phyloP scores from a whole-genome alignment of 2,888 invertebrate species.

The Cerastis leucographa region DNA sequence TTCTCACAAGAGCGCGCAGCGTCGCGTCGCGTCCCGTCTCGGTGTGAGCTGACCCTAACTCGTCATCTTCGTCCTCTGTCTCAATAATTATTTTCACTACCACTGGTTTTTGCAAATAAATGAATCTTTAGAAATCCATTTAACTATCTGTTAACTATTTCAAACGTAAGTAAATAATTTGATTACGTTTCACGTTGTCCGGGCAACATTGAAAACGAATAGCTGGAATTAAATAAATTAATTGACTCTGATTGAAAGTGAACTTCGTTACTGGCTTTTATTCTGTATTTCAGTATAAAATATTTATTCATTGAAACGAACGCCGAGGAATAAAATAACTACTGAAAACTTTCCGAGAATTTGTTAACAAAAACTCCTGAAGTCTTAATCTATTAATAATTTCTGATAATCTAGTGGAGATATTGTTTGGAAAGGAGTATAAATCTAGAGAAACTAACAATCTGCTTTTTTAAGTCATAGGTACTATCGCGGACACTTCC shows the following conservation, averaged over 20 bases:
- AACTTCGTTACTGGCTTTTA: slow-evolving; percentile 23
- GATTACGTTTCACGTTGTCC: slow-evolving; percentile 4
- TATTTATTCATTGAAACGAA: slow-evolving; percentile 13
- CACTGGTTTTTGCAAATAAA: too few relatives aligned
- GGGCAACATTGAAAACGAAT: slow-evolving; percentile 8
- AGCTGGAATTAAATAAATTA: slow-evolving; percentile 26
- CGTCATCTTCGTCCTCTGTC: background rate
- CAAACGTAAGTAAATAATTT: slow-evolving; percentile 5
- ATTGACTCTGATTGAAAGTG: slow-evolving; percentile 27
- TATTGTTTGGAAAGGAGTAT: background rate
- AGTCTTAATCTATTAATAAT: background rate
- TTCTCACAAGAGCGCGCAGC: too few relatives aligned
- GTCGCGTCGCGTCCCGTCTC: too few relatives aligned
- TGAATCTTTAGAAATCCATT: too few relatives aligned
- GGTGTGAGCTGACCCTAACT: too few relatives aligned
- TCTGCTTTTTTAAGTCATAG: background rate
- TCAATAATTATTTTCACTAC: background rate
- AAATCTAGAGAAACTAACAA: too few relatives aligned
- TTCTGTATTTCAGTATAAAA: slow-evolving; percentile 21
- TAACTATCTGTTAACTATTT: slow-evolving; percentile 14
- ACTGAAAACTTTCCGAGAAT: slow-evolving; percentile 5
- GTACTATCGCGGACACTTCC: too few relatives aligned
- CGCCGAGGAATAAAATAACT: slow-evolving; percentile 11
- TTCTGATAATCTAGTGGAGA: background rate
- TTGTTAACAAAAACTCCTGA: background rate